Base-by-base conservation (phyloP, 2,797 vertebrate genomes). In the Phoebastria nigripes region DNA sequence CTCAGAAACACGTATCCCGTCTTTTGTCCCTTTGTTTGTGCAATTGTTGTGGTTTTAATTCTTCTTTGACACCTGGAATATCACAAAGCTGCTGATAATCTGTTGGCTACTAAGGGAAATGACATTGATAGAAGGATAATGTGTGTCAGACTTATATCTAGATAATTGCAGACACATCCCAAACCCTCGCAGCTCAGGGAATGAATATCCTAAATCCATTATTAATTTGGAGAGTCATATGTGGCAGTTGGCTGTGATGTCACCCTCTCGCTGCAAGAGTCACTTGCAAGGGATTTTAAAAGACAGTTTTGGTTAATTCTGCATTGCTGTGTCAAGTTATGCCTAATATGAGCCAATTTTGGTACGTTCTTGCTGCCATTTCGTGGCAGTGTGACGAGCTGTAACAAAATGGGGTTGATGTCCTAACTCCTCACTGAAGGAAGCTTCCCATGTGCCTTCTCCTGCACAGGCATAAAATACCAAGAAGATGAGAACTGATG, bases 31-130 rank as follows among this genome's bases (percentile, higher is more conserved):
- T 97, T 96, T 97, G 85, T 96, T 94, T 95, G 95, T 49, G 93
- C 87, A 73, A 85, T 97, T 97, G 93, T 94, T 96, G 93, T 67
- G 91, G 91, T 59, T 97, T 96, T 93, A 96, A 94, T 95, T 97
- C 97, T 97, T 97, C 93, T 96, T 96, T 96, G 97, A 97, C 97
- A 97, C 97, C 97, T 97, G 97, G 97, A 97, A 96, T 93, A 97
- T 96, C 94, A 97, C 97, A 97, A 96, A 97, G 96, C 97, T 96
- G 97, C 87, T 76, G 93, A 94, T 96, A 95, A 97, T 97, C 95
- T 97, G 95, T 95, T 97, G 96, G 96, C 93, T 95, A 93, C 95
- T 94, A 80, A 58, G 87, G 91, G 84, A 87, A 42, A 88, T 94
- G 96, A 96, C 96, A 96, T 86, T 97, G 95, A 93, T 94, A 83